A percentile compares a stretch with the other conserved stretches of the same genome.
phyloP scores from a whole-genome alignment of 2,888 invertebrate species.

The Willowsia nigromaculata region DNA sequence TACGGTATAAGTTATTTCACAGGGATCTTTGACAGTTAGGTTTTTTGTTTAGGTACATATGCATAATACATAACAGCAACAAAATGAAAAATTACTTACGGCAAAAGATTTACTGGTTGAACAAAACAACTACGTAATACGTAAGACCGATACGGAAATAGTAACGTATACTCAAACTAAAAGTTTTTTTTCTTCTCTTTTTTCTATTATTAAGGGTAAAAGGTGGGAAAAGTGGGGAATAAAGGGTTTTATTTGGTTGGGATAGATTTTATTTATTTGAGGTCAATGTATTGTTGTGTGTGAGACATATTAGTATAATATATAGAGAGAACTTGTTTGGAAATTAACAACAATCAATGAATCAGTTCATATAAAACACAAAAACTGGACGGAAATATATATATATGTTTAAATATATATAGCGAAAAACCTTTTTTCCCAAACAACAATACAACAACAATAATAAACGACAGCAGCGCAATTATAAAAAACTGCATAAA shows the following conservation, averaged over 20 bases:
- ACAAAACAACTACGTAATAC: constrained; percentile 30
- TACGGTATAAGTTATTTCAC: neutral
- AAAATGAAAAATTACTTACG: constrained; percentile 55
- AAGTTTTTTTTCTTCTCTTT: constrained; percentile 1
- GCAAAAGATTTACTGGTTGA: constrained; percentile 48
- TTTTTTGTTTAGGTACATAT: constrained; percentile 29
- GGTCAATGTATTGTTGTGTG: constrained; percentile 67
- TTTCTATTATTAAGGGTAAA: constrained; percentile 8
- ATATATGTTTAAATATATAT: constrained; percentile 13
- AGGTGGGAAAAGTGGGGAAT: constrained; percentile 13
- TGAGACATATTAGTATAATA: constrained; percentile 68
- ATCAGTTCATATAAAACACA: constrained; percentile 42
- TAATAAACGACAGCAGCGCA: constrained; percentile 61
- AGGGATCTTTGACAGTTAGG: constrained; percentile 37
- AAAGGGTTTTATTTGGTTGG: constrained; percentile 14
- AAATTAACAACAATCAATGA: constrained; percentile 59
- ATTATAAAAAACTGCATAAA: constrained; percentile 66
- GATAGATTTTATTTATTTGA: constrained; percentile 41
- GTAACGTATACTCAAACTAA: constrained; percentile 28
- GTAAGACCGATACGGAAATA: constrained; percentile 25
- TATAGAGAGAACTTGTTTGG: constrained; percentile 44
- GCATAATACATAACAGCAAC: constrained; percentile 49
- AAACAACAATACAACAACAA: constrained; percentile 69
- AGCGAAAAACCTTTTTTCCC: constrained; percentile 60
- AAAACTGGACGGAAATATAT: constrained; percentile 31